Percentiles rank a stretch among this genome's conserved stretches.
These are phyloP conservation scores for Aphelocoma californica DNA, from an alignment of 2,797 vertebrate genomes.

Conservation along the genomic window DNA sequence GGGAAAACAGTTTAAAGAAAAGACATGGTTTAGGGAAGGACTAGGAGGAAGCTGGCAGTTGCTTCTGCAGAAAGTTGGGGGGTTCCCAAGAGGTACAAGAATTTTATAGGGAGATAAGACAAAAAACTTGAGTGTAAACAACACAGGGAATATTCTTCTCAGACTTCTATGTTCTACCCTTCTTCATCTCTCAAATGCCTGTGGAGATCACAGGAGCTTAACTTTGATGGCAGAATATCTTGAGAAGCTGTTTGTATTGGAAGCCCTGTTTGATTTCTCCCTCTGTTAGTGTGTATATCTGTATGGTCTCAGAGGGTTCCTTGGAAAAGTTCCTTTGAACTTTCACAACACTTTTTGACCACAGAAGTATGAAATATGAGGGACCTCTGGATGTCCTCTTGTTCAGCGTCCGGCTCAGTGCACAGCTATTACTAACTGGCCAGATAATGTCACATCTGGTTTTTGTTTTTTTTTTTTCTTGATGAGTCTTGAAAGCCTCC, in stretches of 20 bases:
- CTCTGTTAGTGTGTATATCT: not conserved
- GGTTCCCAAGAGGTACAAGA: not conserved
- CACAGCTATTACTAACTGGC: not conserved
- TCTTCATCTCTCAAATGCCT: not conserved
- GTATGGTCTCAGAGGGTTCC: not conserved
- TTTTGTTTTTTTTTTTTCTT: not conserved
- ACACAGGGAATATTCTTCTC: not conserved
- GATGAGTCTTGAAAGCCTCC: not conserved
- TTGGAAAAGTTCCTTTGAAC: slow-evolving; percentile 19
- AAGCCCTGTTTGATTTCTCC: slow-evolving; percentile 14
- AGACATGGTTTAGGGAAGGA: not conserved
- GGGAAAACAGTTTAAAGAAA: not conserved
- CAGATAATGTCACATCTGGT: not conserved
- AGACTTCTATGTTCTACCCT: not conserved
- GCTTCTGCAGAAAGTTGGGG: not conserved
- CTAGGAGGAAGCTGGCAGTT: not conserved
- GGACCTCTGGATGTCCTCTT: not conserved
- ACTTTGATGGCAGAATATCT: not conserved
- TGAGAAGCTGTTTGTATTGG: not conserved
- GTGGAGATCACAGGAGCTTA: not conserved
- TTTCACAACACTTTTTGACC: not conserved
- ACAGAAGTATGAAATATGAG: not conserved
- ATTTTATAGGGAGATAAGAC: not conserved
- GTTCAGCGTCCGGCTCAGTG: not conserved
- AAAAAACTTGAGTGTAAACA: not conserved